Percentiles rank a stretch among this genome's conserved stretches.
Evolutionary conservation across 2,113 vertebrate species (phyloP).

Genomic region (Paramormyrops kingsleyae): DNA sequence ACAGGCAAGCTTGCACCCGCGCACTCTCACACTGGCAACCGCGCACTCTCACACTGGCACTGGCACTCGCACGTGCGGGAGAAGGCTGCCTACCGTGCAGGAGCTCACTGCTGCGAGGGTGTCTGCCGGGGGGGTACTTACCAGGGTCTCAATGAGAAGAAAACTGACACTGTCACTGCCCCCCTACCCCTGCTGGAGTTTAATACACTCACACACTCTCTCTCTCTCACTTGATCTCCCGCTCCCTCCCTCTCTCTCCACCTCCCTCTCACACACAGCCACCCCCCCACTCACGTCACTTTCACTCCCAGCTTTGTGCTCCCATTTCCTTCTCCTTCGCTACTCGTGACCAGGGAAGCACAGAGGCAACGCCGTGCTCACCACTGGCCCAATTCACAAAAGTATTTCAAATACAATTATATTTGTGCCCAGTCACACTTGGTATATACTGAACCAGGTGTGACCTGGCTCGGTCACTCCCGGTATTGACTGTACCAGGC

Average conservation of each 20-base stretch:
- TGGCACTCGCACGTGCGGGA: slow-evolving; percentile 21
- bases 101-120: slow-evolving; percentile 36
- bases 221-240: slow-evolving; percentile 11
- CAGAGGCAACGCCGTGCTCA: neutral
- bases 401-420: neutral
- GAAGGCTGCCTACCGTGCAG: slow-evolving; percentile 40
- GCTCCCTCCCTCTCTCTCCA: slow-evolving; percentile 18
- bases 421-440: neutral
- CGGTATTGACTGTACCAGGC: neutral
- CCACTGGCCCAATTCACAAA: neutral
- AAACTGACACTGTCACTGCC: slow-evolving; percentile 36
- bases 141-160: slow-evolving; percentile 30
- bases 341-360: neutral
- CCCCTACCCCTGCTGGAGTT: slow-evolving; percentile 27
- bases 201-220: slow-evolving; percentile 21
- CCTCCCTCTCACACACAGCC: neutral
- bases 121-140: slow-evolving; percentile 33
- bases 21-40: slow-evolving; percentile 18
- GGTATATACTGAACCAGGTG: neutral
- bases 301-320: slow-evolving; percentile 1
- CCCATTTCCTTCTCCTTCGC: neutral
- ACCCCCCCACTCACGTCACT: slow-evolving; percentile 7
- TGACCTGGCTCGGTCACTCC: neutral
- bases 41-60: slow-evolving; percentile 8
- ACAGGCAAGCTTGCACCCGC: slow-evolving; percentile 25